These are phyloP conservation scores for Seriola rivoliana DNA, from an alignment of 2,113 vertebrate species.

Conservation along the genomic window DNA sequence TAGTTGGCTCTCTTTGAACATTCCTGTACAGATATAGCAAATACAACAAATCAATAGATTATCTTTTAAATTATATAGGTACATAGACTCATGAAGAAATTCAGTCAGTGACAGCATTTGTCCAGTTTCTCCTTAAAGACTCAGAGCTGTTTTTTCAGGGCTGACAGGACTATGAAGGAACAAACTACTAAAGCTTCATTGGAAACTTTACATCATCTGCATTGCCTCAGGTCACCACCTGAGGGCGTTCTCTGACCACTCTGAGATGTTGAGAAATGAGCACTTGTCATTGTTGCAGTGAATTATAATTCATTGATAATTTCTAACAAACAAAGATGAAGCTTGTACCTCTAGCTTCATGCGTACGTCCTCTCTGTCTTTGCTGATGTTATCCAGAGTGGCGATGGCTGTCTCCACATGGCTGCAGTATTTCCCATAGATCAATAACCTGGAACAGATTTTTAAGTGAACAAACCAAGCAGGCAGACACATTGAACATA, in stretches of 20 bases:
- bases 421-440: slow-evolving; percentile 98
- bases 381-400: slow-evolving; percentile 92
- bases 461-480: background rate
- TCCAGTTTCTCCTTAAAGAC: background rate
- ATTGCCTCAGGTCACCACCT: slow-evolving; percentile 59
- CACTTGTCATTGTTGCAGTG: background rate
- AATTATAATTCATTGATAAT: background rate
- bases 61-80: background rate
- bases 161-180: too few species aligned
- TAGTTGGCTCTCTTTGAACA: slow-evolving; percentile 98
- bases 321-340: too few species aligned
- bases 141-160: background rate
- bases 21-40: slow-evolving; percentile 82
- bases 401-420: slow-evolving; percentile 94
- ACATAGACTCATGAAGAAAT: background rate
- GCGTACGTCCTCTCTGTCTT: slow-evolving; percentile 94
- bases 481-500: background rate
- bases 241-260: slow-evolving; percentile 62
- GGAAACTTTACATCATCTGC: background rate
- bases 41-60: background rate
- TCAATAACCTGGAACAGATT: slow-evolving; percentile 87
- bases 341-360: slow-evolving; percentile 93
- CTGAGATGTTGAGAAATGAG: background rate
- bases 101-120: background rate
- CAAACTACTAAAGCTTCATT: background rate